Base-by-base conservation (phyloP, 1,140 invertebrate species). In the Drosophila leontia region DNA sequence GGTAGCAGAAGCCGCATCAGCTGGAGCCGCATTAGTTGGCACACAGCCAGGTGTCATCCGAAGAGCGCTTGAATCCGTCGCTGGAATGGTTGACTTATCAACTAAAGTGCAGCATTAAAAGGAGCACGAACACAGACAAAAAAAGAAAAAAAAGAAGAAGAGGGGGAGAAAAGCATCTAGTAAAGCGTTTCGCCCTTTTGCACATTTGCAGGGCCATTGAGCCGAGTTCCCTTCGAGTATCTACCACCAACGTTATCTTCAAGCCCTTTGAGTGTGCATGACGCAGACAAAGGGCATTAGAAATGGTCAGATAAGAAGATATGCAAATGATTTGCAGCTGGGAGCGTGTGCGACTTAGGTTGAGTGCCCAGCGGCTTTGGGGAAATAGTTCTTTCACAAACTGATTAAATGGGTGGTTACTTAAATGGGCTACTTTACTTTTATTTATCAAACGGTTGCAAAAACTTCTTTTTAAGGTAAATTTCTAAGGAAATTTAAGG, bases 81-180 rank as follows among this genome's bases (percentile, higher is more conserved):
- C 67, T 53, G 62, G 71, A 84, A 79, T 75, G 69, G 74, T 84
- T 84, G 84, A 88, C 84, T 88, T 88, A 90, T 90, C 78, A 90
- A 88, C 81, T 84, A 88, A 88, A 90, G 84, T 90, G 81, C 80
- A 88, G 84, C 78, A 84, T 88, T 81, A 88, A 78, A 80, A 80
- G 70, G 74, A 82, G 78, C 53, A 60, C 56, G 17, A 55, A 35
- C 32, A 8, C 17, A 19, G 32, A 50, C 61, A 61, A 35, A 44
- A 59, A 65, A 57, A 39, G 15, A 60, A 13, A 56, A 51, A 12
- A 13, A 8, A 0, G 17, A 9, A n/a, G 23, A n/a, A n/a, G 19
- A 34, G n/a, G 11, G 5, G 44, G 53, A 71, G 39, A 32, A 34
- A 48, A 60, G 44, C 37, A 32, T 67, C 32, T 53, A 44, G 57